Evolutionary conservation across 2,113 vertebrate genomes (phyloP).

Genomic region (Tetraodon nigroviridis): DNA sequence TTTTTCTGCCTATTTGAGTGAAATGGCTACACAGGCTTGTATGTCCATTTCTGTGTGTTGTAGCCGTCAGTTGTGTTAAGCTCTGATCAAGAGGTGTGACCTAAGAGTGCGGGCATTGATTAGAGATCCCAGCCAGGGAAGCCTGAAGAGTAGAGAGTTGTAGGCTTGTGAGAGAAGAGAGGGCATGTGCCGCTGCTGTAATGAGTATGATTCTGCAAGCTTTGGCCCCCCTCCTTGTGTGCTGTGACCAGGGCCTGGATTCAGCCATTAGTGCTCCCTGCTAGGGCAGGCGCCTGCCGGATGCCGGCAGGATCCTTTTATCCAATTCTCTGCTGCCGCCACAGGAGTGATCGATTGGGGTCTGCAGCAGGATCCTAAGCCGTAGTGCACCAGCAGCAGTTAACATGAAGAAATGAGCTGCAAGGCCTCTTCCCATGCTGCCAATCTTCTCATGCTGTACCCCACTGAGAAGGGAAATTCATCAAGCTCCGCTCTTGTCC

Average conservation of each 20-base stretch:
- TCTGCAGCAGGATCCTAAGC: constrained; percentile 73
- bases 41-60: constrained; percentile 44
- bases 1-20: constrained; percentile 21
- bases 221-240: constrained; percentile 60
- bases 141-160: constrained; percentile 64
- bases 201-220: constrained; percentile 74
- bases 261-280: constrained; percentile 77
- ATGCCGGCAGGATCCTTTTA: constrained; percentile 77
- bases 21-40: constrained; percentile 62
- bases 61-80: constrained; percentile 61
- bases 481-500: constrained; percentile 68
- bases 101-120: constrained; percentile 70
- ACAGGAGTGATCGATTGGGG: constrained; percentile 82
- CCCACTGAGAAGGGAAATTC: constrained; percentile 81
- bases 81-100: constrained; percentile 72
- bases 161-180: constrained; percentile 65
- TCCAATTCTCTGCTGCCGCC: constrained; percentile 79
- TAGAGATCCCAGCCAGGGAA: constrained; percentile 64
- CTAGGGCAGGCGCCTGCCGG: constrained; percentile 74
- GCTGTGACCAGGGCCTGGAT: constrained; percentile 78
- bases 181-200: constrained; percentile 73
- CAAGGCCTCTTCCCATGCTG: constrained; percentile 71
- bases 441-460: constrained; percentile 80
- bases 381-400: constrained; percentile 74
- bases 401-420: constrained; percentile 84